These are phyloP conservation scores for Diadophis punctatus DNA, from an alignment of 2,113 vertebrate species.

Conservation along the genomic window DNA sequence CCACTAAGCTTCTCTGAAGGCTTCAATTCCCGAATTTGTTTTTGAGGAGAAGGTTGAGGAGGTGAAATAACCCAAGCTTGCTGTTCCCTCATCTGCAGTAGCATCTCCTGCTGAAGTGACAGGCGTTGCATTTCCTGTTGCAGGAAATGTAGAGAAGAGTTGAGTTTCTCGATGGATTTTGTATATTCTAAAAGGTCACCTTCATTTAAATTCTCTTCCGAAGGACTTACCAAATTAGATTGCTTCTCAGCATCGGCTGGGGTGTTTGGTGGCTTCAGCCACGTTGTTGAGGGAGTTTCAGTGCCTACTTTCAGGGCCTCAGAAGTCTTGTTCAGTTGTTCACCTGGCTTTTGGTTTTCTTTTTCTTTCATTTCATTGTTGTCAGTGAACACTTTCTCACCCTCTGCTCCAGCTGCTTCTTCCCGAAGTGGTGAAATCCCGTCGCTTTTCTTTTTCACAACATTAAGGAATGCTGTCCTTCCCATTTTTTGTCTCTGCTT, in stretches of 20 bases:
- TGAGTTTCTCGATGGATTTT: slow-evolving; percentile 92
- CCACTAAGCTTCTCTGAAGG: slow-evolving; percentile 75
- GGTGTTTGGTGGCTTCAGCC: slow-evolving; percentile 75
- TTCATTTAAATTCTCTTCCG: slow-evolving; percentile 79
- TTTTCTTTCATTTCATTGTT: slow-evolving; percentile 58
- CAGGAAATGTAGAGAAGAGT: slow-evolving; percentile 86
- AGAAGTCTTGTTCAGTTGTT: slow-evolving; percentile 46
- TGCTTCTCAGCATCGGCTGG: slow-evolving; percentile 68
- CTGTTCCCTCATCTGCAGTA: slow-evolving; percentile 96
- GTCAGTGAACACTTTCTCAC: slow-evolving; percentile 69
- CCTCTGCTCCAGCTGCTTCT: slow-evolving; percentile 75
- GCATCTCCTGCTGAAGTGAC: slow-evolving; percentile 92
- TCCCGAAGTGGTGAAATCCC: slow-evolving; percentile 79
- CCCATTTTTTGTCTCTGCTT: slow-evolving; percentile 94
- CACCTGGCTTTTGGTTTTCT: slow-evolving; percentile 55
- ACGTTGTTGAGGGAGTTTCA: slow-evolving; percentile 68
- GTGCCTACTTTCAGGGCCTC: slow-evolving; percentile 61
- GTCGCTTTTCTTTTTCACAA: slow-evolving; percentile 90
- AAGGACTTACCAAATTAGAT: slow-evolving; percentile 71
- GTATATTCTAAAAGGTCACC: slow-evolving; percentile 90
- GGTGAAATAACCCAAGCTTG: slow-evolving; percentile 90
- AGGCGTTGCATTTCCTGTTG: slow-evolving; percentile 96
- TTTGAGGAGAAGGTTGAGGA: slow-evolving; percentile 84
- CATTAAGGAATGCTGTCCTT: slow-evolving; percentile 89
- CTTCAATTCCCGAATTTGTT: slow-evolving; percentile 75